Percentiles rank a stretch among this genome's conserved stretches.
These are phyloP conservation scores for Aporrectodea caliginosa DNA, from an alignment of 1,140 invertebrate species.

Conservation along the genomic window DNA sequence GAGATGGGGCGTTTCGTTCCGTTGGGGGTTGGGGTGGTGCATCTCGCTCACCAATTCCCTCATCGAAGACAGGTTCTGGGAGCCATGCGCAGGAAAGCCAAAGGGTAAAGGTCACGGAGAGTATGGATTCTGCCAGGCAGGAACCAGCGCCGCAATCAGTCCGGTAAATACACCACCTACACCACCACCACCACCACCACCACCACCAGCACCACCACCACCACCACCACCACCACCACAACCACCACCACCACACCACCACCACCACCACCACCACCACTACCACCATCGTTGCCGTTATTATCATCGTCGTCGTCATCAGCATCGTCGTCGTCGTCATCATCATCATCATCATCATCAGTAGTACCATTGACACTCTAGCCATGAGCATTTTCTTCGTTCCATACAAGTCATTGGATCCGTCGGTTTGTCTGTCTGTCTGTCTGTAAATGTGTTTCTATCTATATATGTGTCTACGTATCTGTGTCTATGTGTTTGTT, in stretches of 20 bases:
- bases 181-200: neutral
- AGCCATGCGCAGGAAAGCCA: constrained; percentile 74
- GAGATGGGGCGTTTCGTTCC: constrained; percentile 68
- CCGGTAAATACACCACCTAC: constrained; percentile 35
- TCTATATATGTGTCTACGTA: too few relatives aligned
- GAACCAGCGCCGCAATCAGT: constrained; percentile 68
- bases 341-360: neutral
- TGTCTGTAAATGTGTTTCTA: too few relatives aligned
- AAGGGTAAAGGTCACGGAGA: constrained; percentile 71
- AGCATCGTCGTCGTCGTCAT: neutral
- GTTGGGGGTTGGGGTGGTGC: constrained; percentile 82
- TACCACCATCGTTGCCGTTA: neutral
- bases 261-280: neutral
- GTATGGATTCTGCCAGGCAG: constrained; percentile 86
- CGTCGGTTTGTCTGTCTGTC: too few relatives aligned
- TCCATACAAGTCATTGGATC: too few relatives aligned
- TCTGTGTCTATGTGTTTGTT: too few relatives aligned
- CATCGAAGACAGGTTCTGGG: constrained; percentile 67
- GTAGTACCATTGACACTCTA: neutral
- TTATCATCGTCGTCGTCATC: neutral
- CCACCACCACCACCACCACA: neutral
- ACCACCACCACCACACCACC: neutral
- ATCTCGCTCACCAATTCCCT: constrained; percentile 75
- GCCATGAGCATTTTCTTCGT: too few relatives aligned
- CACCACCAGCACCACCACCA: neutral